Conservation (phyloP, 92 coral and sea anemone genomes). For the Parazoanthus swiftii region DNA sequence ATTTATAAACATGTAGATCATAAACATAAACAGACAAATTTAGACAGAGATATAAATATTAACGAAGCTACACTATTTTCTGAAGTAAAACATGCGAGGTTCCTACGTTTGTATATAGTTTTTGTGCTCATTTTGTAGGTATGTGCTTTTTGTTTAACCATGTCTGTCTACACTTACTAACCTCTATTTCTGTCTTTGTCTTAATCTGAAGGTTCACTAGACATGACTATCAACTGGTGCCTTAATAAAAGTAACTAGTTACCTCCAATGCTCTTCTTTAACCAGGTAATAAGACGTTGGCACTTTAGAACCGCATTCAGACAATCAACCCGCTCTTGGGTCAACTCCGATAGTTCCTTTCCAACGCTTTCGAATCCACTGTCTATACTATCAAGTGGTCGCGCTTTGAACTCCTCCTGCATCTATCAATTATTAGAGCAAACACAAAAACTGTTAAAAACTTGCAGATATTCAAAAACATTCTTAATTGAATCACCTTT, state of each 20-base stretch:
- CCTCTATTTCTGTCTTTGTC: too few relatives aligned
- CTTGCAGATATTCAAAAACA: neutral
- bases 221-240: neutral
- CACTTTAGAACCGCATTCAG: constrained; percentile 62
- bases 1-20: neutral
- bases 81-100: too few relatives aligned
- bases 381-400: constrained; percentile 55
- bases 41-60: neutral
- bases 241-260: constrained; percentile 13
- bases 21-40: neutral
- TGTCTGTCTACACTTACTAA: too few relatives aligned
- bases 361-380: constrained; percentile 51
- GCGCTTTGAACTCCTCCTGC: constrained; percentile 41
- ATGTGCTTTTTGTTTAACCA: too few relatives aligned
- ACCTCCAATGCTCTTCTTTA: too few relatives aligned
- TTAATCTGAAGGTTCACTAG: neutral
- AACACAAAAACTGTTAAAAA: too few relatives aligned
- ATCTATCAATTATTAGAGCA: neutral
- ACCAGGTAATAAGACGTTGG: neutral
- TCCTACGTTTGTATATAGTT: too few relatives aligned
- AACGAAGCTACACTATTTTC: neutral
- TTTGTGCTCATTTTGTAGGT: too few relatives aligned
- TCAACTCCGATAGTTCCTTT: constrained; percentile 42
- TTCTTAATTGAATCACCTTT: neutral
- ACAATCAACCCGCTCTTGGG: constrained; percentile 44